phyloP scores from a whole-genome alignment of 2,113 vertebrate genomes.

The Passer domesticus region DNA sequence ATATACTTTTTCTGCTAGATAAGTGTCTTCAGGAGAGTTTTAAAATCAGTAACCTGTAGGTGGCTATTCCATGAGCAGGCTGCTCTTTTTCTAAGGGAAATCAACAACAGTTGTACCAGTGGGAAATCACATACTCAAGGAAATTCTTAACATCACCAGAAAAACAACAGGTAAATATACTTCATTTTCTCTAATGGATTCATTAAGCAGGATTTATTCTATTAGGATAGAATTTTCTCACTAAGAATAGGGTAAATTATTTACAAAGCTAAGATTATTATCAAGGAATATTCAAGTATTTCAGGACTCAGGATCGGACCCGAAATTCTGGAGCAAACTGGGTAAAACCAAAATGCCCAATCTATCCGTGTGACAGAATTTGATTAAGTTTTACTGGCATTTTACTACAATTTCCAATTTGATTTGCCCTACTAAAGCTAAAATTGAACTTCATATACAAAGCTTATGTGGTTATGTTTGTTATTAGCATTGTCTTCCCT shows the following conservation, averaged over 20 bases:
- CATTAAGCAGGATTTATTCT: not conserved
- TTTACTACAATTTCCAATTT: slow-evolving; percentile 61
- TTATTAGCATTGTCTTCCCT: slow-evolving; percentile 65
- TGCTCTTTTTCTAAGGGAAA: not conserved
- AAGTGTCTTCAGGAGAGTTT: not conserved
- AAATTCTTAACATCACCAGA: not conserved
- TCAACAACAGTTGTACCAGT: not conserved
- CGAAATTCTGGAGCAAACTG: slow-evolving; percentile 19
- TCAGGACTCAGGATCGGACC: not conserved
- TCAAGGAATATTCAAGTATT: not conserved
- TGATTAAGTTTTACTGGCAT: slow-evolving; percentile 63
- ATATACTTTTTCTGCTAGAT: not conserved
- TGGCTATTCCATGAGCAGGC: not conserved
- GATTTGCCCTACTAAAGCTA: slow-evolving; percentile 55
- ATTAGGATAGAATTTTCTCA: not conserved
- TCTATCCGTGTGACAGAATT: slow-evolving; percentile 37
- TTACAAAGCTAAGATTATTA: slow-evolving; percentile 2
- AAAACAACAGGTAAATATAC: not conserved
- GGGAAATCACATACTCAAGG: not conserved
- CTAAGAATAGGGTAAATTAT: not conserved
- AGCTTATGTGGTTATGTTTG: slow-evolving; percentile 59
- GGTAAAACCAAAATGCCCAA: slow-evolving; percentile 34
- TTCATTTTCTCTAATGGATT: not conserved
- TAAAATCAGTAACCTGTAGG: not conserved
- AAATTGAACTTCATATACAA: slow-evolving; percentile 66